Percentiles rank a stretch among this genome's conserved stretches.
phyloP scores from a whole-genome alignment of 2,888 invertebrate genomes.

The Mesorhabditis belari region DNA sequence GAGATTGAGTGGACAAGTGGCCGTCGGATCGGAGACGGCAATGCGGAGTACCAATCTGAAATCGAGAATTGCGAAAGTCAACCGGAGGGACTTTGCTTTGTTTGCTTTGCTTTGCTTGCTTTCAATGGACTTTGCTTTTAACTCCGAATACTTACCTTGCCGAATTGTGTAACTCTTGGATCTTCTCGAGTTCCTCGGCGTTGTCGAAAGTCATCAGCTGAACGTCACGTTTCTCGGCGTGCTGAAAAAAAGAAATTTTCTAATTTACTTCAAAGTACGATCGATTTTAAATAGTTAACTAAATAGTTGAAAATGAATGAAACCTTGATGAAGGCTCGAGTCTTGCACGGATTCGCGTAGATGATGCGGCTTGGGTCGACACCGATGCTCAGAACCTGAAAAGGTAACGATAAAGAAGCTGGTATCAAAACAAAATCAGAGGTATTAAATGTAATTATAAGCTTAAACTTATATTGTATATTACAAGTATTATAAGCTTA shows the following conservation, averaged over 20 bases:
- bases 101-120: too few species aligned
- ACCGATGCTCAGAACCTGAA: slow-evolving; percentile 20
- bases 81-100: too few species aligned
- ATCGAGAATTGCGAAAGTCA: too few species aligned
- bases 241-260: not conserved
- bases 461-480: too few species aligned
- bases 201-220: slow-evolving; percentile 52
- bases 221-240: slow-evolving; percentile 1
- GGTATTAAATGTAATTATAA: too few species aligned
- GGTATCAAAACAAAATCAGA: too few species aligned
- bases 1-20: slow-evolving; percentile 67
- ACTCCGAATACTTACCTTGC: too few species aligned
- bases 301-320: not conserved
- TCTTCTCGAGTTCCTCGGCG: slow-evolving; percentile 44
- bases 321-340: slow-evolving; percentile 20
- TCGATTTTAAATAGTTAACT: too few species aligned
- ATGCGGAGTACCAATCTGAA: slow-evolving; percentile 75
- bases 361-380: slow-evolving; percentile 35
- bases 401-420: too few species aligned
- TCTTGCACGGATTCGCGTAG: slow-evolving; percentile 54
- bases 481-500: too few species aligned
- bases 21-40: slow-evolving; percentile 69
- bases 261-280: too few species aligned
- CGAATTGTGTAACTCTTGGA: slow-evolving; percentile 28
- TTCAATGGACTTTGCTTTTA: too few species aligned